Evolutionary conservation across 2,888 invertebrate genomes (phyloP).

Genomic region (Andricus curvator): DNA sequence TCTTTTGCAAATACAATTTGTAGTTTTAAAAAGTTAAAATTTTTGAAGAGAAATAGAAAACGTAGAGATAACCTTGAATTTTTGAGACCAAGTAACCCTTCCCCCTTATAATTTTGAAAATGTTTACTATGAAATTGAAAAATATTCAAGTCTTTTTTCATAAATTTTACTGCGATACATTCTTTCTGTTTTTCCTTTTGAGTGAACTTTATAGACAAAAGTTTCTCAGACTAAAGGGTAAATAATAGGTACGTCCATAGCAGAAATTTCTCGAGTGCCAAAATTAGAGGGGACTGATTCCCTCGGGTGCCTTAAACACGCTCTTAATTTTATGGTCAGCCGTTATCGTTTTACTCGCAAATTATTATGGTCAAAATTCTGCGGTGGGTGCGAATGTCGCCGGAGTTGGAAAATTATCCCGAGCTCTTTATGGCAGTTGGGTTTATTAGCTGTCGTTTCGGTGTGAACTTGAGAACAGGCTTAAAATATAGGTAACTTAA

Average conservation of each 20-base stretch:
- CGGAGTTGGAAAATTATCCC: constrained; percentile 64
- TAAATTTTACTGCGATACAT: no score
- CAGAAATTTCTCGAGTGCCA: constrained; percentile 24
- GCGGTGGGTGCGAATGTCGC: constrained; percentile 52
- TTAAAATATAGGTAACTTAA: background rate
- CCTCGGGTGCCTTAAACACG: constrained; percentile 54
- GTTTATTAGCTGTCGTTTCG: constrained; percentile 72
- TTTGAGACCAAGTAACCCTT: no score
- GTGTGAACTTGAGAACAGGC: constrained; percentile 48
- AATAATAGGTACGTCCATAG: constrained; percentile 29
- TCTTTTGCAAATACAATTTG: background rate
- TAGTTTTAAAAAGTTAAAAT: background rate
- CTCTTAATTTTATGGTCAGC: constrained; percentile 71
- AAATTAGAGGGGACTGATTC: constrained; percentile 34
- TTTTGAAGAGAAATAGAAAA: background rate
- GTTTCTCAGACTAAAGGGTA: background rate
- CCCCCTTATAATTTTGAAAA: no score
- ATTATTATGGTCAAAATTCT: constrained; percentile 70
- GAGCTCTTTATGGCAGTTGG: constrained; percentile 66
- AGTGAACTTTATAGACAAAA: background rate
- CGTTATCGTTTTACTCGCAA: constrained; percentile 69
- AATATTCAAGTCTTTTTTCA: no score
- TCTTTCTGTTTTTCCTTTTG: background rate
- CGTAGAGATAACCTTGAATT: no score
- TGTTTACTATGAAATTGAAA: no score